Percentiles rank a stretch among this genome's conserved stretches.
Conservation (phyloP, 2,888 invertebrate species). For the Anticlea derivata region DNA sequence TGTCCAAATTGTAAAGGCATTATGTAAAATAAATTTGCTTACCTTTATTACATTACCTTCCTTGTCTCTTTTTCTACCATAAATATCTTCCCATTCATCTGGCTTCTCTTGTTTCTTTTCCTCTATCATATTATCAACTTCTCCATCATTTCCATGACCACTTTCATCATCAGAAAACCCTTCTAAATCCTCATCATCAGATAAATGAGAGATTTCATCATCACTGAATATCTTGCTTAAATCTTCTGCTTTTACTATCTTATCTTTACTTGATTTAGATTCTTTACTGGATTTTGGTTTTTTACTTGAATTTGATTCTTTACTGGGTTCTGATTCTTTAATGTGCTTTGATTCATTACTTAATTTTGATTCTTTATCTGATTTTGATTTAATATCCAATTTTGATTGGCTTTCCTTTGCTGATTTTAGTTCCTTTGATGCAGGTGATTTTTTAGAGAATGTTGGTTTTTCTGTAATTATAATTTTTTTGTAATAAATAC, state of each 20-base stretch:
- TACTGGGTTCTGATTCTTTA: constrained; percentile 4
- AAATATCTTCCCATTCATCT: constrained; percentile 94
- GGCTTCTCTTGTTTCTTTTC: constrained; percentile 58
- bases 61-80: constrained; percentile 92
- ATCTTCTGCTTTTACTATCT: constrained; percentile 58
- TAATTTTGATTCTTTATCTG: constrained; percentile 22
- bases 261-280: constrained; percentile 40
- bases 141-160: constrained; percentile 45
- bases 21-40: constrained; percentile 17
- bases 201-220: constrained; percentile 74
- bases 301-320: constrained; percentile 26
- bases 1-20: no score
- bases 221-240: constrained; percentile 71
- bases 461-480: constrained; percentile 50
- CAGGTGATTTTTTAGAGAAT: constrained; percentile 42
- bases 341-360: constrained; percentile 20
- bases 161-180: constrained; percentile 29
- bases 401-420: constrained; percentile 29
- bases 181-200: constrained; percentile 53
- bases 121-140: constrained; percentile 38
- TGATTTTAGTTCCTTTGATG: constrained; percentile 35
- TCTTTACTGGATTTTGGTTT: constrained; percentile 18
- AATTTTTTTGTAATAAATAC: not conserved
- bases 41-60: constrained; percentile 90
- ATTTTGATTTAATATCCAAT: constrained; percentile 1